Base-by-base conservation (phyloP, 2,888 invertebrate genomes). In the Ernsta delagoae region DNA sequence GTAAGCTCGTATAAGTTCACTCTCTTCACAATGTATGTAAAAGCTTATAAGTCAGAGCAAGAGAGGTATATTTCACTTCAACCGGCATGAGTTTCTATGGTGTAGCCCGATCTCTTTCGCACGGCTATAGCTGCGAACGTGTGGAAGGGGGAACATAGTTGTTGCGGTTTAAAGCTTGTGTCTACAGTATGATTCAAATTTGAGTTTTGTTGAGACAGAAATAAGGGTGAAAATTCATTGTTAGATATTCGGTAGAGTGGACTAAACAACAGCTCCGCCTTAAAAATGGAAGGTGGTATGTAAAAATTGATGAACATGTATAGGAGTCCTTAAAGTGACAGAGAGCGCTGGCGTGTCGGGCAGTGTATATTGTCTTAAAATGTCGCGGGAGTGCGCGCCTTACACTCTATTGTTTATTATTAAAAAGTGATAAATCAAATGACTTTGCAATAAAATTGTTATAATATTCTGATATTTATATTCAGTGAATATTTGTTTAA, bases 221-320 rank as follows among this genome's bases (percentile, higher is more conserved):
- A 16, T 79, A 83, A 66, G 71, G 79, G 81, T 70, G 6, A 69
- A 39, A 72, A 76, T 82, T n/a, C 16, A n/a, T 5, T 48, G 76
- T 71, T 45, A 1, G 1, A 0, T 0, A 71, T 70, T 63, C 70
- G 73, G 78, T 77, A 80, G 82, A 84, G 87, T 83, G 81, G 80
- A 83, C 78, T 81, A 84, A 90, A 90, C 85, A 89, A 87, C 90
- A 92, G 91, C 92, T 91, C 93, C 93, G 92, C 93, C 93, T 93
- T 92, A 93, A 93, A 93, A 93, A 92, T 93, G 92, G 93, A 92
- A 93, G 93, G 92, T 93, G 92, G 93, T 92, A 92, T 93, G 92
- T 93, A 93, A 93, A 93, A 93, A 93, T 93, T 93, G 88, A 93
- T 93, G 92, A 92, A 93, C 92, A 92, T 91, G 91, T 92, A 92